Percentiles rank a stretch among this genome's conserved stretches.
Conservation (phyloP, 2,113 vertebrate species). For the Phodopus roborovskii region DNA sequence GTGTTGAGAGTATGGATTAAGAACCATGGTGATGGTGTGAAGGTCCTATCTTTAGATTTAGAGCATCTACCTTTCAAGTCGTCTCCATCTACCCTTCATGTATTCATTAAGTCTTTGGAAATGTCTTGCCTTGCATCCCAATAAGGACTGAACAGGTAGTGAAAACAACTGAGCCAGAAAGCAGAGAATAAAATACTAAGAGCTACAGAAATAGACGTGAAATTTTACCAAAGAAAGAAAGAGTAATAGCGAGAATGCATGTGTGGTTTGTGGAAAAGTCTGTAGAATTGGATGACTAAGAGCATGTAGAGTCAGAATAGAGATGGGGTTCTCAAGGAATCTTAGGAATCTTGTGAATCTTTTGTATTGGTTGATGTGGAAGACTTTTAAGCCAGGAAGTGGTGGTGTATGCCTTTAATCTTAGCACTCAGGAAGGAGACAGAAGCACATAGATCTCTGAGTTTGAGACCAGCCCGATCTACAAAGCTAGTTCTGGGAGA, state of each 20-base stretch:
- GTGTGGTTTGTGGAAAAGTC: not conserved
- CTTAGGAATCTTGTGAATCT: not conserved
- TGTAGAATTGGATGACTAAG: not conserved
- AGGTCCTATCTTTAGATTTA: not conserved
- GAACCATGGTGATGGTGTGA: not conserved
- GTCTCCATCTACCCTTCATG: not conserved
- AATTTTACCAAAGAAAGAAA: not conserved
- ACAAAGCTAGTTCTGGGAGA: not conserved
- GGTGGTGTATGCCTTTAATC: not conserved
- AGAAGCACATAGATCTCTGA: not conserved
- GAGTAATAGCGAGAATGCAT: not conserved
- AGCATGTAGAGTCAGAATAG: not conserved
- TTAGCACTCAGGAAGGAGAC: too few species aligned
- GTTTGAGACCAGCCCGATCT: not conserved
- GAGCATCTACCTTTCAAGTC: not conserved
- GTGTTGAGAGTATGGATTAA: slow-evolving; percentile 20
- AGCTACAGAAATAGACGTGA: slow-evolving; percentile 1
- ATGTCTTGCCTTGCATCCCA: not conserved
- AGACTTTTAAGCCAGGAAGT: not conserved
- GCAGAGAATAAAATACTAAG: not conserved
- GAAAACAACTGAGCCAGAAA: not conserved
- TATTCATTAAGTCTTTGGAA: not conserved
- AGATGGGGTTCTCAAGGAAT: not conserved
- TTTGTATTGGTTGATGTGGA: not conserved
- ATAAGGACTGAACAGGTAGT: not conserved